Evolutionary conservation across 2,888 invertebrate species (phyloP), one percentile per base, ranked within the genome.

Genomic region (Gisinianus flammeolus): DNA sequence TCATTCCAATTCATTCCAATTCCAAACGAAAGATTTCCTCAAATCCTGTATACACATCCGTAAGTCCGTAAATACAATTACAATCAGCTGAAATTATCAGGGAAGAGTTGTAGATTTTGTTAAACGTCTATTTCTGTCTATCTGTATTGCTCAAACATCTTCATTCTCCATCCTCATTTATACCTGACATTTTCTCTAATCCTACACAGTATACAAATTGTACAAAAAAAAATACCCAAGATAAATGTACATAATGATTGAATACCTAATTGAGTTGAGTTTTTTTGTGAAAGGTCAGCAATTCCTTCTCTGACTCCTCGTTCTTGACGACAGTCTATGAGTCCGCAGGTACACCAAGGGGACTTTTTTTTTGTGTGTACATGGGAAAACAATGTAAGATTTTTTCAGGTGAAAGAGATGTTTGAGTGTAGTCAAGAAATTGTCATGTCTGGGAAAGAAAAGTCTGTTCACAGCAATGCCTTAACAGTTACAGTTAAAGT

Each of bases 361-460:
- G 35, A 8, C 35, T 35, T 1, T 19, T 16, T 12, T 44, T 19
- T 62, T 1, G 1, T 4, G 44, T 44, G 3, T 44, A 58, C 58
- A 58, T 24, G 4, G 69, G 67, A 16, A 69, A 69, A 69, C 31
- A 69, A 69, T 44, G 31, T 33, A 33, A 67, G 30, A 67, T 72
- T 58, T 70, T 72, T 30, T 72, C 31, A 58, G 31, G 22, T 72
- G 58, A 72, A 54, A 26, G 72, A 69, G 69, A 69, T 19, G 26
- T 69, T 69, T 69, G 69, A 69, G 52, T 28, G 56, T 19, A 19
- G 56, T 12, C 22, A 66, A 74, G 66, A 74, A 64, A 74, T 74
- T 74, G 73, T 74, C 73, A 74, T 62, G 73, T 64, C 31, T 62
- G n/a, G 24, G 70, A 33, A 31, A 24, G 52, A 70, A 26, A 58